A percentile compares a stretch with the other conserved stretches of the same genome.
phyloP scores from a whole-genome alignment of 2,888 invertebrate genomes.

The Lutraria lutraria region DNA sequence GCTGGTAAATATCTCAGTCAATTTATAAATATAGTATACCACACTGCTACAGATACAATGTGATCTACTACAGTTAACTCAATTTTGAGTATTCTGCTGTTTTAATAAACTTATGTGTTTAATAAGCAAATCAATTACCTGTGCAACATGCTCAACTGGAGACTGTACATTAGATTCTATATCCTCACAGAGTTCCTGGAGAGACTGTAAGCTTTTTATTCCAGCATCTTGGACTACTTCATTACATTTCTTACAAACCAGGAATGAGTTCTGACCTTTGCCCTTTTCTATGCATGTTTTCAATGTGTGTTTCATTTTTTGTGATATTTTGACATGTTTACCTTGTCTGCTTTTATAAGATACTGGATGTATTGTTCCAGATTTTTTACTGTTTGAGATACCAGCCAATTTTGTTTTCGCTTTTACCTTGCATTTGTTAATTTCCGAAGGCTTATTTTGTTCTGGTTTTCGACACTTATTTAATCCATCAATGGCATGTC shows the following conservation, averaged over 20 bases:
- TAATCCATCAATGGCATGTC: neutral
- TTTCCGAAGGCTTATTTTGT: neutral
- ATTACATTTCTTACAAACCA: neutral
- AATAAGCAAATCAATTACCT: neutral
- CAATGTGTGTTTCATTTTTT: neutral
- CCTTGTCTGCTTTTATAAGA: neutral
- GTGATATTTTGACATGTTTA: neutral
- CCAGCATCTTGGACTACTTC: neutral
- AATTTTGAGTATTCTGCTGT: too few relatives aligned
- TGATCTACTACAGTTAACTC: too few relatives aligned
- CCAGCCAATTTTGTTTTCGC: neutral
- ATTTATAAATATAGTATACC: too few relatives aligned
- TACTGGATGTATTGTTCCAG: neutral
- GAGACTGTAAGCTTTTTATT: constrained; percentile 26
- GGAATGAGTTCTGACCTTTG: neutral
- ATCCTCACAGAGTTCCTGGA: constrained; percentile 47
- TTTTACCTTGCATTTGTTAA: too few relatives aligned
- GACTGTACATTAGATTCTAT: constrained; percentile 39
- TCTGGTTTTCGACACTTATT: neutral
- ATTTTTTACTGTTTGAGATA: neutral
- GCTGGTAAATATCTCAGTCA: too few relatives aligned
- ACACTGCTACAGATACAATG: too few relatives aligned
- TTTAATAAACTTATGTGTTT: too few relatives aligned
- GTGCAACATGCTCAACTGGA: constrained; percentile 12
- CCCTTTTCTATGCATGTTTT: neutral